A percentile compares a stretch with the other conserved stretches of the same genome.
These are phyloP conservation scores for Sebastes oblongus DNA, from an alignment of 2,797 vertebrate species.

Conservation along the genomic window DNA sequence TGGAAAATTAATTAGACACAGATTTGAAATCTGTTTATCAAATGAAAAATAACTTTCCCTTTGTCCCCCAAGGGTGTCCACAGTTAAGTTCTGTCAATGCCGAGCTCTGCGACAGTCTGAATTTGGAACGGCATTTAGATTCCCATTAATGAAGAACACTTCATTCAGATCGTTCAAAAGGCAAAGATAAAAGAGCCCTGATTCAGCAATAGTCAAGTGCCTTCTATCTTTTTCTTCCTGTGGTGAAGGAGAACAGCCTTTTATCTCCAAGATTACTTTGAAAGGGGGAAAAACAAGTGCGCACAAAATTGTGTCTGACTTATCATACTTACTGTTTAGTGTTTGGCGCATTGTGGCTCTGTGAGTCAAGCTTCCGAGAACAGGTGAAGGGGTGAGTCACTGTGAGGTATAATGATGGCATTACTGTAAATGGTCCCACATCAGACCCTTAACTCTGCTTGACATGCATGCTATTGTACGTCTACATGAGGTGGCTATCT, in stretches of 20 bases:
- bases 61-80: slow-evolving; percentile 19
- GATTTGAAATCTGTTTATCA: slow-evolving; percentile 11
- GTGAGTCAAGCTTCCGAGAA: slow-evolving; percentile 27
- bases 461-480: neutral
- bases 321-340: slow-evolving; percentile 11
- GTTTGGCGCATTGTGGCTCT: neutral
- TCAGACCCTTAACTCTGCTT: neutral
- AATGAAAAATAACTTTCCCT: slow-evolving; percentile 18
- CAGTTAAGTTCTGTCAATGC: neutral
- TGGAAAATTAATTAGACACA: slow-evolving; percentile 13
- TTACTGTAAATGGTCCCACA: slow-evolving; percentile 1
- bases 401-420: slow-evolving; percentile 20
- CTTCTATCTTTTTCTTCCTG: slow-evolving; percentile 35
- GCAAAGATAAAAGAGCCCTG: slow-evolving; percentile 60
- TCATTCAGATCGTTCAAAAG: slow-evolving; percentile 63
- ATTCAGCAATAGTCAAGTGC: slow-evolving; percentile 62
- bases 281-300: slow-evolving; percentile 22
- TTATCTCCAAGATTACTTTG: slow-evolving; percentile 53
- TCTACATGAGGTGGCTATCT: neutral
- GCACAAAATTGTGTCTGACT: slow-evolving; percentile 23
- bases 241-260: slow-evolving; percentile 48
- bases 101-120: slow-evolving; percentile 22
- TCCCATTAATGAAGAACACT: slow-evolving; percentile 51
- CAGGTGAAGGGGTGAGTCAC: slow-evolving; percentile 40
- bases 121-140: slow-evolving; percentile 41